Evolutionary conservation across 2,888 invertebrate species (phyloP), one percentile per base, ranked within the genome.

Genomic region (Gasteruption jaculator): DNA sequence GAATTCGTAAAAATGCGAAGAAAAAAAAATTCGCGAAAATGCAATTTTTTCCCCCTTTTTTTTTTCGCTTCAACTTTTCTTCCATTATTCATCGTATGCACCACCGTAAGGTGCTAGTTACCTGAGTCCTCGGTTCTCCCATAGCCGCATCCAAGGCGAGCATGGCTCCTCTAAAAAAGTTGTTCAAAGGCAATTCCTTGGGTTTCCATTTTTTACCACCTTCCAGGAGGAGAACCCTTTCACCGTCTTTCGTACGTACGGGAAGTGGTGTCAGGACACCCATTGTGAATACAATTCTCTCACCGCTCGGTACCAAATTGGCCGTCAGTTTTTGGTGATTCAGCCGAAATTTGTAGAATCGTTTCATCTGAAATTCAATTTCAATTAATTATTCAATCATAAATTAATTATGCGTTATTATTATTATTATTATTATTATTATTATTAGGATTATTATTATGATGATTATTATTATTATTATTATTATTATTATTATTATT

Each of bases 121-220:
- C 70, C 73, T 90, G 90, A 0, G 89, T 86, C 53, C 73, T 74
- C 0, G 87, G 86, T 63, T 91, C 90, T n/a, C 76, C 74, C 77
- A 87, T 82, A 0, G 86, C 86, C 0, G 84, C 81, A 64, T 86
- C 82, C 38, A 89, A 70, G 0, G 79, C 76, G 45, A 88, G 64
- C 62, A 87, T 83, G 16, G 84, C 74, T 1, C 82, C 79, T 39
- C 82, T 79, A 61, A 87, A 86, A 39, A 88, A 73, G 50, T 87
- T 83, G 2, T 76, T 71, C 22, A 87, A 55, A 0, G 78, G 71
- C 10, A 85, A 78, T 41, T 80, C 74, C 30, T 84, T 84, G 1
- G 85, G 82, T 52, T 86, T 83, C 90, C 90, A 90, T 63, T 78
- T 82, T 50, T 76, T 79, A 65, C 88, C 88, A 37, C 78, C 76